Evolutionary conservation across 2,888 invertebrate species (phyloP), one percentile per base, ranked within the genome.

Genomic region (Oscheius sp.): DNA sequence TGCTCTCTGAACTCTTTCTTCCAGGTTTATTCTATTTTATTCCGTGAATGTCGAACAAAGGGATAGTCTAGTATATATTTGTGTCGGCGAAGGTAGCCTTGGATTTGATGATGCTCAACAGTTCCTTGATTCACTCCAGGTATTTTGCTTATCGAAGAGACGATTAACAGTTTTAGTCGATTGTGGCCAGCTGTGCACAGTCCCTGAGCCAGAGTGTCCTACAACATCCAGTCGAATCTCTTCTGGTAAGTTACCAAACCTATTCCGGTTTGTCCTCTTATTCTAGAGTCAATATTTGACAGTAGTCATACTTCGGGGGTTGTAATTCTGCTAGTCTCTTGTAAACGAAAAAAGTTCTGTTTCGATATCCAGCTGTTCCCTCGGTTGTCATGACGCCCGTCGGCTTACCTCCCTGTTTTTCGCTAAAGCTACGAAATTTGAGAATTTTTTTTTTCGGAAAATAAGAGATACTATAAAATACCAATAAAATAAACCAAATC

Each of bases 31-130:
- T 8, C 36, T 77, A 4, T 67, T 59, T 51, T 77, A 67, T 56
- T 41, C 61, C 6, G 75, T 77, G 8, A 67, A 66, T 32, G 45
- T 67, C 38, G 75, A 73, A 32, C 50, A 72, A 2, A 71, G 69
- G 45, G 73, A 71, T 54, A 69, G 70, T 14, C 70, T 77, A 59
- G 66, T 77, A 28, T 77, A 71, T 36, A 47, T 62, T 22, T 73
- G 72, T 47, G 56, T 75, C 30, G 68, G 57, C 6, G 74, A 77
- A 57, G 17, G 22, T 12, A 69, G 67, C 26, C 54, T 71, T 36
- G 38, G 28, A 0, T 9, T 28, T 4, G 67, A 66, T 4, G 67
- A 71, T 14, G 76, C 74, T 12, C 50, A 67, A 17, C 28, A 33
- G 3, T 74, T 76, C 54, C 50, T 76, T 3, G 59, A 59, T 26